Evolutionary conservation across 2,888 invertebrate species (phyloP).

Genomic region (Sesia bembeciformis): DNA sequence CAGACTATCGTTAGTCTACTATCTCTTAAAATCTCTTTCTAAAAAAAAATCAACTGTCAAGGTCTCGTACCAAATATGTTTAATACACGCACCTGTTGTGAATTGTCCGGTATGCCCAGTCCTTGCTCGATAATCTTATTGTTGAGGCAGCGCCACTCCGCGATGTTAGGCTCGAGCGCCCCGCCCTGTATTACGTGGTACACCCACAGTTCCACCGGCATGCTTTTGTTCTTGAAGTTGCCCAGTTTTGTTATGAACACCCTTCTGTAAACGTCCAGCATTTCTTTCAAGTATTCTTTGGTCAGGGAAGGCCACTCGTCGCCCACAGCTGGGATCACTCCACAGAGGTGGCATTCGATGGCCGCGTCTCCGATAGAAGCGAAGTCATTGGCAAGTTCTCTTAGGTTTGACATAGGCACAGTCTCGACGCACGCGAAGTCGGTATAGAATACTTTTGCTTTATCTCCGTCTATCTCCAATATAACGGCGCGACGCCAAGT

Average conservation of each 20-base stretch:
- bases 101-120: constrained; percentile 65
- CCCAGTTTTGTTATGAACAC: constrained; percentile 73
- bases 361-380: constrained; percentile 70
- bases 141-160: constrained; percentile 80
- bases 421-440: constrained; percentile 77
- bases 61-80: background rate
- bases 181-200: constrained; percentile 74
- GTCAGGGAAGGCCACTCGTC: constrained; percentile 77
- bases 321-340: constrained; percentile 80
- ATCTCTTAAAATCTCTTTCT: no score
- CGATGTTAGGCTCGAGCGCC: constrained; percentile 78
- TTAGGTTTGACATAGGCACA: constrained; percentile 57
- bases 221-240: constrained; percentile 54
- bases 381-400: constrained; percentile 67
- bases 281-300: constrained; percentile 73
- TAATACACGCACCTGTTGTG: constrained; percentile 26
- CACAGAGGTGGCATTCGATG: constrained; percentile 79
- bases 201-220: constrained; percentile 79
- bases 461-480: constrained; percentile 40
- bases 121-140: constrained; percentile 78
- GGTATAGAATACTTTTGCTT: constrained; percentile 75
- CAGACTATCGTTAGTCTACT: no score
- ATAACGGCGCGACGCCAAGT: constrained; percentile 78
- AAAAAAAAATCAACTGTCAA: no score
- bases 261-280: constrained; percentile 63